Evolutionary conservation across 2,888 invertebrate genomes (phyloP).

Genomic region (Drosophila prostipennis): DNA sequence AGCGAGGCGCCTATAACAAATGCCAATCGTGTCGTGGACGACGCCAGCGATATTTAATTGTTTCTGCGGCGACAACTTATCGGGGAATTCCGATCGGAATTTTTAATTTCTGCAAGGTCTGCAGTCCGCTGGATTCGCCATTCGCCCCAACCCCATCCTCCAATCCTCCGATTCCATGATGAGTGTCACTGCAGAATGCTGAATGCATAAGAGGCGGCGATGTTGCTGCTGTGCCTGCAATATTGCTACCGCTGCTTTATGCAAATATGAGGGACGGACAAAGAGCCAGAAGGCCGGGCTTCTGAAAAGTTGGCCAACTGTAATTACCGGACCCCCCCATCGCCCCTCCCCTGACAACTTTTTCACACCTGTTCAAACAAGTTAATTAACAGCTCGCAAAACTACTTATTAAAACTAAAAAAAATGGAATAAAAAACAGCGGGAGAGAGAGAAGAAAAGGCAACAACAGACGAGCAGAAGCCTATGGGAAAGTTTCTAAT

Average conservation of each 20-base stretch:
- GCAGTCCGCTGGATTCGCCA: conserved; percentile 12
- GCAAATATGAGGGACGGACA: conserved; percentile 70
- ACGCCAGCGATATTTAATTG: conserved; percentile 83
- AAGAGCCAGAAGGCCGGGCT: conserved; percentile 43
- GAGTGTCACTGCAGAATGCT: conserved; percentile 73
- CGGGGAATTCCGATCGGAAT: conserved; percentile 82
- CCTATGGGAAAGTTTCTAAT: conserved; percentile 84
- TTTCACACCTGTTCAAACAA: conserved; percentile 82
- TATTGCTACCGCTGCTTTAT: conserved; percentile 50
- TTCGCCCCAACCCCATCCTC: conserved; percentile 17
- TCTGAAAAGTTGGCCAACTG: conserved; percentile 81
- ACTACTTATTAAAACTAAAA: conserved; percentile 62
- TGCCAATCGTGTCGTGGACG: conserved; percentile 80
- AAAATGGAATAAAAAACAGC: conserved; percentile 28
- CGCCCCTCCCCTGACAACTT: conserved; percentile 67
- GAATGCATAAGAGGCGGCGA: conserved; percentile 48
- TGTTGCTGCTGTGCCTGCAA: conserved; percentile 11
- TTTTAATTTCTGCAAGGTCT: conserved; percentile 79
- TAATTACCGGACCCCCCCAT: conserved; percentile 67
- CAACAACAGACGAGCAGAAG: conserved; percentile 62
- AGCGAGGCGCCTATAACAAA: conserved; percentile 79
- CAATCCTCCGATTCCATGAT: conserved; percentile 52
- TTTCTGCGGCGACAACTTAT: conserved; percentile 79
- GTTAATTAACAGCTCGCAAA: conserved; percentile 81
- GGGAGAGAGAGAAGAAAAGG: conserved; percentile 33